Evolutionary conservation across 2,113 vertebrate species (phyloP), one percentile per base, ranked within the genome.

Genomic region (Megaptera novaeangliae): DNA sequence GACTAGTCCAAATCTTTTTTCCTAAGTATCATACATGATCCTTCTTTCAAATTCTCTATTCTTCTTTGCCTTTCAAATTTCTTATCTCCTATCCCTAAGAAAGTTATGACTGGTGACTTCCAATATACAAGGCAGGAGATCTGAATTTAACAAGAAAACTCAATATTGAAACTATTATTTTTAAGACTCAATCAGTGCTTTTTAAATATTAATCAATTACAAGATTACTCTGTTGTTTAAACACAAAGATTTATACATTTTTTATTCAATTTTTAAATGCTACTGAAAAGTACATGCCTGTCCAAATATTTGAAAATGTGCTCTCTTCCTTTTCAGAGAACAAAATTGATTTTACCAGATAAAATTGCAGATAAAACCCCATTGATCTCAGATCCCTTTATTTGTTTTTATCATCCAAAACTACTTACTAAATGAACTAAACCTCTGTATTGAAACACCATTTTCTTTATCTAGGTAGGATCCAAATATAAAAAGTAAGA

Each of bases 61-160:
- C 27, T 87, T 80, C 11, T 96, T 90, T 81, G 18, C n/a, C 36
- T 95, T 83, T 96, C 77, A 94, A n/a, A 95, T 88, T 91, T 93
- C 23, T 85, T 83, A 36, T 81, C 23, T 91, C 84, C 13, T n/a
- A 80, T 88, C 83, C 8, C 64, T 95, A 36, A 88, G 27, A 92
- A 88, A 89, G n/a, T 86, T 72, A 55, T 15, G 3, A 69, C 74
- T 90, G 14, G 11, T 84, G 39, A 59, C 13, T 25, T 49, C 21
- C 34, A 84, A 69, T 27, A 74, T 2, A 41, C 9, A 91, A 69
- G 29, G 5, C 49, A 91, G 41, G 34, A 88, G 3, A 63, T 84
- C 20, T 75, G 25, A 89, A 77, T 36, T 80, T 80, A 63, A 93
- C 36, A 93, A 91, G 64, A 85, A 75, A 95, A 77, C 8, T 86